A percentile compares a stretch with the other conserved stretches of the same genome.
Conservation (phyloP, 2,797 vertebrate genomes). For the Pantherophis vulpinus region DNA sequence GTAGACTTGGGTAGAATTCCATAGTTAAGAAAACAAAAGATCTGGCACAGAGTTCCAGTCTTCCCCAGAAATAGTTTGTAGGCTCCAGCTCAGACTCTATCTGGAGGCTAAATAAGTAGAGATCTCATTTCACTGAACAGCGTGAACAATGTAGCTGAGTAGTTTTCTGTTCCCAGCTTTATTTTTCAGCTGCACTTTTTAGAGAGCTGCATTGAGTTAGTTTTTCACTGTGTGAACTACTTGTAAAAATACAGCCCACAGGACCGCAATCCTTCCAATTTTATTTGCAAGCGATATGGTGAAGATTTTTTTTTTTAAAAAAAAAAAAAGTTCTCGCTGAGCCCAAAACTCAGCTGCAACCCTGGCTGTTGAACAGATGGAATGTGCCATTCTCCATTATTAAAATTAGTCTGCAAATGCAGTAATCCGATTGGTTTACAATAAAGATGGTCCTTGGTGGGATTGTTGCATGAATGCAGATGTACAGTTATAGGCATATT, state of each 20-base stretch:
- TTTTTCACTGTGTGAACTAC: conserved; percentile 74
- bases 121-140: conserved; percentile 69
- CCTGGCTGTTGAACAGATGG: neutral
- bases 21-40: conserved; percentile 41
- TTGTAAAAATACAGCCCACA: conserved; percentile 69
- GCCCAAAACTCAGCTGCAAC: neutral
- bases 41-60: conserved; percentile 40
- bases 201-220: conserved; percentile 68
- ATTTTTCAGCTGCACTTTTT: conserved; percentile 62
- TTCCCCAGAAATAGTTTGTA: conserved; percentile 21
- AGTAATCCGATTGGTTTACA: neutral
- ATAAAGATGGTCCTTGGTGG: neutral
- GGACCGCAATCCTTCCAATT: conserved; percentile 53
- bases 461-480: no score
- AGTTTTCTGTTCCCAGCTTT: conserved; percentile 61
- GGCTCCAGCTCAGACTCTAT: conserved; percentile 43
- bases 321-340: neutral
- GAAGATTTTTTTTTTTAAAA: neutral
- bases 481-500: neutral
- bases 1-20: neutral
- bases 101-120: conserved; percentile 45
- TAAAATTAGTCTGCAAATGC: neutral
- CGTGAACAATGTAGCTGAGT: conserved; percentile 58
- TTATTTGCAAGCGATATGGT: neutral
- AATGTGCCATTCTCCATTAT: neutral